phyloP scores from a whole-genome alignment of 1,140 invertebrate species.

The Akabosia matsudoensis region DNA sequence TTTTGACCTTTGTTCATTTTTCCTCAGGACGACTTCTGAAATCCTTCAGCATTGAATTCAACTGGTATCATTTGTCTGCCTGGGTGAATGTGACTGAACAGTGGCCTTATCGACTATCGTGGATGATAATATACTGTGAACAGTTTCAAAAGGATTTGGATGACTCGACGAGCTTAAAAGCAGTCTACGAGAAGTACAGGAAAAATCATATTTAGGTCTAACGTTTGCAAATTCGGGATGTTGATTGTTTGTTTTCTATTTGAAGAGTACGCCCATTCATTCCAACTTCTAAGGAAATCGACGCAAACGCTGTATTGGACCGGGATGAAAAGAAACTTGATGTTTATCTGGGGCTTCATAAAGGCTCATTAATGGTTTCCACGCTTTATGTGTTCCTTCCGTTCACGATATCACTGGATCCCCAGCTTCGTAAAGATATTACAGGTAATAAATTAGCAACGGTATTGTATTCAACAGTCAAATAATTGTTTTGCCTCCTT shows the following conservation, averaged over 20 bases:
- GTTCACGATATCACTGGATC: slow-evolving; percentile 94
- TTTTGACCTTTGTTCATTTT: not conserved
- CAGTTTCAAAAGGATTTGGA: slow-evolving; percentile 81
- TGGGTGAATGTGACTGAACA: slow-evolving; percentile 99
- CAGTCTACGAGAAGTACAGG: slow-evolving; percentile 91
- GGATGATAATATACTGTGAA: slow-evolving; percentile 93
- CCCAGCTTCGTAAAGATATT: slow-evolving; percentile 90
- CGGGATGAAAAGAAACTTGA: slow-evolving; percentile 91
- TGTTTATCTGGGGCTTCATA: slow-evolving; percentile 83
- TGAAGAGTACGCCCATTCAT: slow-evolving; percentile 72
- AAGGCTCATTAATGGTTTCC: slow-evolving; percentile 71
- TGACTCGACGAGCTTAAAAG: slow-evolving; percentile 77
- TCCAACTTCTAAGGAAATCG: slow-evolving; percentile 77
- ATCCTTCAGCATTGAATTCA: slow-evolving; percentile 98
- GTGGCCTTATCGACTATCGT: slow-evolving; percentile 95
- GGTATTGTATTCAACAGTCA: not conserved
- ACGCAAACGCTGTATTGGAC: slow-evolving; percentile 85
- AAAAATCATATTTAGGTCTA: slow-evolving; percentile 49
- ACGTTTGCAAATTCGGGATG: not conserved
- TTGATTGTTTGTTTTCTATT: not conserved
- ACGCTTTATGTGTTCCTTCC: slow-evolving; percentile 93
- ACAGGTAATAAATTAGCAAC: slow-evolving; percentile 63
- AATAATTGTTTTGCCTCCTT: not conserved
- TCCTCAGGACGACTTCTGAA: slow-evolving; percentile 80
- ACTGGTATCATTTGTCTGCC: slow-evolving; percentile 93